A percentile compares a stretch with the other conserved stretches of the same genome.
Evolutionary conservation across 2,797 vertebrate genomes (phyloP).

Genomic region (Crocidura indochinensis): DNA sequence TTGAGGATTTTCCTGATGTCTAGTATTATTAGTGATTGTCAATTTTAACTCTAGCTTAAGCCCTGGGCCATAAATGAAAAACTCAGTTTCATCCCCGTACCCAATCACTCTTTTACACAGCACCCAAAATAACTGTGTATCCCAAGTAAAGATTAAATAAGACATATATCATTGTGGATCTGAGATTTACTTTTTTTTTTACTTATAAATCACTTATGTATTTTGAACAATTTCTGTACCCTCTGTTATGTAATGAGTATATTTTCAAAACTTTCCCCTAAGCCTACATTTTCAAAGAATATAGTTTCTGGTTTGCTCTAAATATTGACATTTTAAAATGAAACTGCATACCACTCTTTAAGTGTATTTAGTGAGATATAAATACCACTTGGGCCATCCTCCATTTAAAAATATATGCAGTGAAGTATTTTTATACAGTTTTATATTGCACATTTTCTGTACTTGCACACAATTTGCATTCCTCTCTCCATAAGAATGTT

Average conservation of each 20-base stretch:
- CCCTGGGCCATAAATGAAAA: neutral
- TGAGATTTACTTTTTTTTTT: neutral
- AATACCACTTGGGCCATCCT: neutral
- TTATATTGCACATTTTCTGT: neutral
- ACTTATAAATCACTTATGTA: neutral
- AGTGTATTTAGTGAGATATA: neutral
- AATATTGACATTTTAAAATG: constrained; percentile 61
- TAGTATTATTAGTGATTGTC: neutral
- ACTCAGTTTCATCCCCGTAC: neutral
- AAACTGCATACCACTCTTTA: neutral
- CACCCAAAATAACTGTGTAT: neutral
- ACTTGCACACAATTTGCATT: constrained; percentile 28
- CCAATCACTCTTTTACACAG: neutral
- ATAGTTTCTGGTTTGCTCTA: constrained; percentile 11
- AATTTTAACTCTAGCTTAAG: neutral
- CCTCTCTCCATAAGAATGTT: neutral
- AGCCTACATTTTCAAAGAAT: constrained; percentile 66
- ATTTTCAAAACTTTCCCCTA: constrained; percentile 20
- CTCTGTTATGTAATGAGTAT: neutral
- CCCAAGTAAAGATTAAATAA: neutral
- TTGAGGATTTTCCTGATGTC: no score
- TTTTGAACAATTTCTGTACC: neutral
- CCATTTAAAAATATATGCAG: constrained; percentile 1
- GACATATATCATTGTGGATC: neutral
- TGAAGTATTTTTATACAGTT: neutral